Percentiles rank a stretch among this genome's conserved stretches.
Conservation (phyloP, 2,888 invertebrate genomes). For the Pelosia muscerda region DNA sequence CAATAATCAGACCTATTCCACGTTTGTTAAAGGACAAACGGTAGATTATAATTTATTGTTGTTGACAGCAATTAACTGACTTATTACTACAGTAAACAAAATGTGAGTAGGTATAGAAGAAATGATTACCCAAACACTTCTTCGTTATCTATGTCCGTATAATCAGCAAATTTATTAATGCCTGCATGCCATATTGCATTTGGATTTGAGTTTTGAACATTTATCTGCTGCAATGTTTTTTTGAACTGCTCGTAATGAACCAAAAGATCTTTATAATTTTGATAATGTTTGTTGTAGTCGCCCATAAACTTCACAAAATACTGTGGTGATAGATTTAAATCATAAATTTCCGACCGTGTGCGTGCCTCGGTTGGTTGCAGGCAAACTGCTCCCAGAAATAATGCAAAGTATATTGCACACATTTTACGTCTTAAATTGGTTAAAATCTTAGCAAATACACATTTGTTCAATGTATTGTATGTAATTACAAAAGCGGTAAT, state of each 20-base stretch:
- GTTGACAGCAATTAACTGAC: background rate
- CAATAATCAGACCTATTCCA: too few species aligned
- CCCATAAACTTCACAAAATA: conserved; percentile 1
- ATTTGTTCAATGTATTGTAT: too few species aligned
- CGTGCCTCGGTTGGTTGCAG: too few species aligned
- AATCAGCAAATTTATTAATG: background rate
- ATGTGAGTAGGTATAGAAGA: background rate
- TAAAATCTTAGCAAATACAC: background rate
- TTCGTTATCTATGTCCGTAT: background rate
- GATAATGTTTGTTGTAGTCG: conserved; percentile 9
- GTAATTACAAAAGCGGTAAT: background rate
- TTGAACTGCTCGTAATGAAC: background rate
- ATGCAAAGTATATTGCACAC: background rate
- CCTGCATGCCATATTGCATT: background rate
- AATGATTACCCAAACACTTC: background rate
- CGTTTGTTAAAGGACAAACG: too few species aligned
- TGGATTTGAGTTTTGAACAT: background rate
- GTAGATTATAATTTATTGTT: too few species aligned
- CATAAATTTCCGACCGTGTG: background rate
- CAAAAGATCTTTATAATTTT: background rate
- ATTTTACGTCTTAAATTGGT: background rate
- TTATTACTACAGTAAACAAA: background rate
- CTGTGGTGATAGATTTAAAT: conserved; percentile 3
- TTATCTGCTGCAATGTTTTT: background rate
- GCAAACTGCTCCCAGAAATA: conserved; percentile 8